A percentile compares a stretch with the other conserved stretches of the same genome.
Evolutionary conservation across 2,113 vertebrate species (phyloP).

Genomic region (Rhabdomys dilectus): DNA sequence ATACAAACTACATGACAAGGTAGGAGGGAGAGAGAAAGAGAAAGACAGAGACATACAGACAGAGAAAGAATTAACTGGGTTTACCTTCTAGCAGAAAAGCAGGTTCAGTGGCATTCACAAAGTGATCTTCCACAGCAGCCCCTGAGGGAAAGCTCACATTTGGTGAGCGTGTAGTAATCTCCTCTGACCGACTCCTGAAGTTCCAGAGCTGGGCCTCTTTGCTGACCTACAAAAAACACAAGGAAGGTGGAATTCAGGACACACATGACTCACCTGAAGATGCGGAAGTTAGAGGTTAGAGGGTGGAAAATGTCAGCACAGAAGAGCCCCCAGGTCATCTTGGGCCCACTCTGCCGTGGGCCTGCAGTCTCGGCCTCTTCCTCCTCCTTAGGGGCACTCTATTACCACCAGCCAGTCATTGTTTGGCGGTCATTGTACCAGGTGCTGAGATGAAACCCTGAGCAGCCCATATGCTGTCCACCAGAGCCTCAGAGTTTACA

Average conservation of each 20-base stretch:
- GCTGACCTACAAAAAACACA: neutral
- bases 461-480: neutral
- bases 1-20: neutral
- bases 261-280: neutral
- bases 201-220: neutral
- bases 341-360: neutral
- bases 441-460: neutral
- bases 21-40: neutral
- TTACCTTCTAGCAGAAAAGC: neutral
- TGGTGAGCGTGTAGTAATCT: neutral
- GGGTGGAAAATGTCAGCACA: neutral
- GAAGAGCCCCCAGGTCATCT: neutral
- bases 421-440: neutral
- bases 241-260: neutral
- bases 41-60: neutral
- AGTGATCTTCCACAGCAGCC: neutral
- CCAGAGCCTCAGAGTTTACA: neutral
- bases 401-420: fast-evolving
- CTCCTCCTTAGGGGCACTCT: neutral
- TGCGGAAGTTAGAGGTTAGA: neutral
- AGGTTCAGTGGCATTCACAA: neutral
- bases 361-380: neutral
- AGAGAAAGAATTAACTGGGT: neutral
- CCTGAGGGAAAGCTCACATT: neutral
- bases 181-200: neutral